Evolutionary conservation across 1,140 invertebrate genomes (phyloP), one percentile per base, ranked within the genome.

Genomic region (Popillia japonica): DNA sequence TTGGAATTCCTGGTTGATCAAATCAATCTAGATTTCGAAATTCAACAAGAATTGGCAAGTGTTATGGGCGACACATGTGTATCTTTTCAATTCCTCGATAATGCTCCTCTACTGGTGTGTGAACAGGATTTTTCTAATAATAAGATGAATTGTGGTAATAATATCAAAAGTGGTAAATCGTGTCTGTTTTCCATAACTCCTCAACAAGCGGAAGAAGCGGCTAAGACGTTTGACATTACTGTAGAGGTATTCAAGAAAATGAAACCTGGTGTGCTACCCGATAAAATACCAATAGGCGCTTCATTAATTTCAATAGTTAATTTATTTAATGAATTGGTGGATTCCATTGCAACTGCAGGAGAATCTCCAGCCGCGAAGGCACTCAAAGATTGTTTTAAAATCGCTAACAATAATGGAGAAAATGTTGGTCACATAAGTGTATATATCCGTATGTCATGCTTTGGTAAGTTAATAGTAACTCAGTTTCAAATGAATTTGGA

Each of bases 381-480:
- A 0, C 82, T 91, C 7, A 92, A 91, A 81, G 89, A 92, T 79
- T 87, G 87, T 7, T 92, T 91, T 81, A 86, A 88, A 42, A 84
- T 90, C 20, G 86, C 88, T 6, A 86, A 85, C 87, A 9, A 87
- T 75, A 86, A 86, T 55, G 84, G 86, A 59, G 78, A 88, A 84
- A 80, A 85, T 80, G 83, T 91, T 80, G 87, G 91, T 82, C 85
- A 89, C 83, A 84, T 88, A 77, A 81, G 89, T 81, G 87, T 92
- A 78, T 90, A 89, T 86, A 83, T 90, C 6, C 84, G 92, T 9
- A 88, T 90, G 81, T 91, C 91, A 8, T 91, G 90, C 81, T 92
- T 92, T 79, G 92, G 92, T 11, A 90, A 90, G 80, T 86, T 92
- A 78, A 92, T 92, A 40, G 87, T 92, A 4, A 93, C 92, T 2